Conservation (phyloP, 2,888 invertebrate genomes). For the Apamea epomidion region DNA sequence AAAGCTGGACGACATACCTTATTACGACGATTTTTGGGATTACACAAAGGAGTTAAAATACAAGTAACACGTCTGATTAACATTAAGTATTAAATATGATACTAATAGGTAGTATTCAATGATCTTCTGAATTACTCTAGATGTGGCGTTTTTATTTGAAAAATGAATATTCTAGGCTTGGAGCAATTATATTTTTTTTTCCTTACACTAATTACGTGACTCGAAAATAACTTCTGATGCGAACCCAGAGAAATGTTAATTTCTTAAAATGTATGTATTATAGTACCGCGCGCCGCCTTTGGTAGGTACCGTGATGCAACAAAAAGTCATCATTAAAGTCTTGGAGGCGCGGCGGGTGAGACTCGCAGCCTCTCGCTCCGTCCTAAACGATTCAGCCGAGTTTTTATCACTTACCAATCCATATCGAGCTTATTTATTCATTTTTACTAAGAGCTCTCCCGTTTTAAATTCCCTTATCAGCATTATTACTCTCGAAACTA, state of each 20-base stretch:
- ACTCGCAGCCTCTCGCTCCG: slow-evolving; percentile 82
- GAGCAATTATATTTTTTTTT: background rate
- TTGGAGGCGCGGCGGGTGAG: slow-evolving; percentile 85
- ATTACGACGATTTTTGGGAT: background rate
- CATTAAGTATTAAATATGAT: background rate
- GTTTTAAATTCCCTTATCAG: slow-evolving; percentile 72
- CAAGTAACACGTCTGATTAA: background rate
- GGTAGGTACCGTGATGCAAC: slow-evolving; percentile 76
- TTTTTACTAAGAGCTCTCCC: slow-evolving; percentile 80
- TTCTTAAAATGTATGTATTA: slow-evolving; percentile 19
- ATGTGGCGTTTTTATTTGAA: background rate
- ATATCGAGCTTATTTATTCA: slow-evolving; percentile 85
- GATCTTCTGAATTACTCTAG: too few relatives aligned
- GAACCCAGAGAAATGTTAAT: background rate
- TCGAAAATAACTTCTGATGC: background rate
- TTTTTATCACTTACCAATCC: slow-evolving; percentile 88
- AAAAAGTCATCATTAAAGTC: slow-evolving; percentile 90
- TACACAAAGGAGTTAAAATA: background rate
- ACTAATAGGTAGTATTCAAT: background rate
- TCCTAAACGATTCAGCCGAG: slow-evolving; percentile 86
- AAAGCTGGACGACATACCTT: background rate
- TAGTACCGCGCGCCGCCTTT: slow-evolving; percentile 71
- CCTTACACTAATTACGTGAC: background rate
- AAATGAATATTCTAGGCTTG: too few relatives aligned
- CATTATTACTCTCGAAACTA: slow-evolving; percentile 55